Percentiles rank a stretch among this genome's conserved stretches.
Evolutionary conservation across 2,113 vertebrate genomes (phyloP).

Genomic region (Monarcha castaneiventris): DNA sequence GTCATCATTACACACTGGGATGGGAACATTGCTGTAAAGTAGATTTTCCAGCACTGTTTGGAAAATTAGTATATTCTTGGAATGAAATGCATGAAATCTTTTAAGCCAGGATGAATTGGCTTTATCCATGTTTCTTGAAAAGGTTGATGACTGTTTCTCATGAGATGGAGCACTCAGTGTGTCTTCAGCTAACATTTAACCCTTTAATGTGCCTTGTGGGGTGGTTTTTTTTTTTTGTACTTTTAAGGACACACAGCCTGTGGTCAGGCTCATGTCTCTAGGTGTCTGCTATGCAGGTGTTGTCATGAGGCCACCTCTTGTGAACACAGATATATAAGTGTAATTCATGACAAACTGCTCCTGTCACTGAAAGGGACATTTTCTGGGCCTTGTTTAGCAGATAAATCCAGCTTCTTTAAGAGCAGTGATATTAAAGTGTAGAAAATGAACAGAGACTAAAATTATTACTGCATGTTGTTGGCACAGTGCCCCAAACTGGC

Average conservation of each 20-base stretch:
- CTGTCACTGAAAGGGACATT: background rate
- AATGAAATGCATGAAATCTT: background rate
- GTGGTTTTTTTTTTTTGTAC: background rate
- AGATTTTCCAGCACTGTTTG: background rate
- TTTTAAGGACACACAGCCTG: no score
- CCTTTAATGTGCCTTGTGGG: background rate
- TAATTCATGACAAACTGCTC: background rate
- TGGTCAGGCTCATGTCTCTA: background rate
- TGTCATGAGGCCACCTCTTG: background rate
- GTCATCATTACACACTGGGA: background rate
- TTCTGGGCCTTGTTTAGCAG: background rate
- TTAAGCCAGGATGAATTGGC: background rate
- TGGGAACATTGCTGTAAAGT: background rate
- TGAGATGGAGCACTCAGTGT: background rate
- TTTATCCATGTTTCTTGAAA: background rate
- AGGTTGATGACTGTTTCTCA: background rate
- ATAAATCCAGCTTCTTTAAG: background rate
- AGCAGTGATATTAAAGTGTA: background rate
- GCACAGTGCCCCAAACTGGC: background rate
- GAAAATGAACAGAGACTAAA: background rate
- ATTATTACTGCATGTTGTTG: constrained; percentile 1
- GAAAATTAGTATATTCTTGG: background rate
- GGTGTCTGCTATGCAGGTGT: background rate
- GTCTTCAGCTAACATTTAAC: background rate
- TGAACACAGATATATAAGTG: background rate